Conservation (phyloP, 2,888 invertebrate species). For the Boloria euphrosyne region DNA sequence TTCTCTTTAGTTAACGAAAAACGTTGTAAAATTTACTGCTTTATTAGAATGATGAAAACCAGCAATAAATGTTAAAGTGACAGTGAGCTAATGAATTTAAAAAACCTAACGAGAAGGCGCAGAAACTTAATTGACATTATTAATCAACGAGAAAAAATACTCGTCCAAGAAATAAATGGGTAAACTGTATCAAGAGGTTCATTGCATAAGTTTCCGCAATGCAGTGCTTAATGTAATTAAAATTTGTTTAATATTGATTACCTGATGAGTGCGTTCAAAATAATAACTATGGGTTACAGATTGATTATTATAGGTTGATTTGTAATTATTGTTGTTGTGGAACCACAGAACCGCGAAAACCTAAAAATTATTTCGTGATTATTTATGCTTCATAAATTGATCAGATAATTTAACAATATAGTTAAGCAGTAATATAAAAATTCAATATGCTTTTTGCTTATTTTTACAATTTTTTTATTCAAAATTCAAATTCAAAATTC, state of each 20-base stretch:
- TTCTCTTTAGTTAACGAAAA: constrained; percentile 2
- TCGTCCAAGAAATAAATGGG: constrained; percentile 11
- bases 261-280: not conserved
- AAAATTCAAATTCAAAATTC: no score
- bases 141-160: constrained; percentile 13
- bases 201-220: constrained; percentile 24
- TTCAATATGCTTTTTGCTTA: no score
- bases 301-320: not conserved
- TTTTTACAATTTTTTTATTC: no score
- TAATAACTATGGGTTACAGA: not conserved
- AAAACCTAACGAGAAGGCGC: constrained; percentile 7
- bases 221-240: constrained; percentile 16
- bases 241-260: constrained; percentile 1
- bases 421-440: no score
- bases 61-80: not conserved
- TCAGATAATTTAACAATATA: no score
- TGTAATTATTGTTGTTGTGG: no score
- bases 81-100: constrained; percentile 12
- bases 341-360: no score
- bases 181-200: constrained; percentile 18
- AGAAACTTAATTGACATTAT: constrained; percentile 11
- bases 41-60: constrained; percentile 1
- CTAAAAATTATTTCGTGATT: no score
- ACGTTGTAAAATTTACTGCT: not conserved
- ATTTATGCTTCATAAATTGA: no score